A percentile compares a stretch with the other conserved stretches of the same genome.
These are phyloP conservation scores for Trichogramma evanescens DNA, from an alignment of 2,888 invertebrate species.

Conservation along the genomic window DNA sequence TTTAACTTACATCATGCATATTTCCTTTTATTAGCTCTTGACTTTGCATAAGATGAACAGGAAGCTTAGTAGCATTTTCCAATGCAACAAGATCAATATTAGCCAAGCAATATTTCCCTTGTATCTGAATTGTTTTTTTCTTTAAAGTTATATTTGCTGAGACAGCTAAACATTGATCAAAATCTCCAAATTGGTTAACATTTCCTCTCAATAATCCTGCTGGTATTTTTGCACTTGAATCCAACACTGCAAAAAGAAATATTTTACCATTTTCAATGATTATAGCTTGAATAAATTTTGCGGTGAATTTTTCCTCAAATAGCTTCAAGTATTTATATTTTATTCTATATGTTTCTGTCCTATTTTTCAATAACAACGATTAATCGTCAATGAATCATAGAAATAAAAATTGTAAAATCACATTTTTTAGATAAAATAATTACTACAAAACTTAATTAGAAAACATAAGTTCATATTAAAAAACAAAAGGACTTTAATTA, in stretches of 20 bases:
- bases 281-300: too few species aligned
- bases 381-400: too few species aligned
- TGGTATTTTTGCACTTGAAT: conserved; percentile 65
- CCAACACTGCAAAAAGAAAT: conserved; percentile 54
- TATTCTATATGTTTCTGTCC: neutral
- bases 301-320: too few species aligned
- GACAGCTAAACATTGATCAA: conserved; percentile 59
- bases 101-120: conserved; percentile 65
- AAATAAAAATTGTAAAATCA: too few species aligned
- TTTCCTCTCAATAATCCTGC: conserved; percentile 64
- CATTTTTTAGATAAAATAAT: too few species aligned
- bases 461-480: too few species aligned
- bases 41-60: conserved; percentile 60
- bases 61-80: conserved; percentile 54
- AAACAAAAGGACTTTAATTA: too few species aligned
- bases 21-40: conserved; percentile 59
- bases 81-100: conserved; percentile 58
- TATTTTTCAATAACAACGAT: neutral
- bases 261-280: too few species aligned
- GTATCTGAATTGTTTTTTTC: conserved; percentile 56
- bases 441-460: too few species aligned
- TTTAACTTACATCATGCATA: conserved; percentile 55
- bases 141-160: conserved; percentile 56
- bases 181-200: conserved; percentile 65
- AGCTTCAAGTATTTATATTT: neutral